Conservation (phyloP, 2,797 vertebrate species). For the Eulemur rubriventer region DNA sequence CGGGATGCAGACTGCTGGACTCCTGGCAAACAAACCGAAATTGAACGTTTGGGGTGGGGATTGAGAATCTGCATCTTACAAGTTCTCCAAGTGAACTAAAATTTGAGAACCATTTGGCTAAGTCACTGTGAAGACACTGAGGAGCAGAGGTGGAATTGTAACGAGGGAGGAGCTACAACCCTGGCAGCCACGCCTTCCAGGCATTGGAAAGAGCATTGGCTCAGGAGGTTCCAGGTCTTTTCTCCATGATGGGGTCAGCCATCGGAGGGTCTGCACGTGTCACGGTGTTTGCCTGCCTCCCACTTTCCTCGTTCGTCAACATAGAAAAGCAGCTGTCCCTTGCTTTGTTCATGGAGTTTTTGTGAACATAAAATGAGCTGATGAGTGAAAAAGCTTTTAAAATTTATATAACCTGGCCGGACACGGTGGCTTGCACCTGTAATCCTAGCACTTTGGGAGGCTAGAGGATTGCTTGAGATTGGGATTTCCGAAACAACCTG, state of each 20-base stretch:
- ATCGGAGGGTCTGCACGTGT: fast-evolving
- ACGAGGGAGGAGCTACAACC: background rate
- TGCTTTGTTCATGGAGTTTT: background rate
- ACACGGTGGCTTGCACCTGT: background rate
- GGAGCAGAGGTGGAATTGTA: background rate
- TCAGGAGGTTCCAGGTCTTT: background rate
- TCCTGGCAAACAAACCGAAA: background rate
- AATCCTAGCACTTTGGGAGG: background rate
- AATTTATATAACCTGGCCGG: background rate
- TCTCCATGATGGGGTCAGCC: background rate
- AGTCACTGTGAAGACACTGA: background rate
- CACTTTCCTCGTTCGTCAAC: background rate
- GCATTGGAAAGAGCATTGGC: background rate
- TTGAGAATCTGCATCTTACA: background rate
- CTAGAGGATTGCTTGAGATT: background rate
- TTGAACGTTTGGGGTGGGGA: background rate
- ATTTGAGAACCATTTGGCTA: background rate
- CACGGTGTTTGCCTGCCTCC: background rate
- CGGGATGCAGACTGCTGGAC: background rate
- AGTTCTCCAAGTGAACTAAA: background rate
- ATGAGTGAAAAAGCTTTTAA: slow-evolving; percentile 4
- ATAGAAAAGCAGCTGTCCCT: background rate
- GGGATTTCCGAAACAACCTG: background rate
- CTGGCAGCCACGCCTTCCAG: background rate
- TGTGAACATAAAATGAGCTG: background rate